Evolutionary conservation across 2,797 vertebrate genomes (phyloP).

Genomic region (Anguilla marmorata): DNA sequence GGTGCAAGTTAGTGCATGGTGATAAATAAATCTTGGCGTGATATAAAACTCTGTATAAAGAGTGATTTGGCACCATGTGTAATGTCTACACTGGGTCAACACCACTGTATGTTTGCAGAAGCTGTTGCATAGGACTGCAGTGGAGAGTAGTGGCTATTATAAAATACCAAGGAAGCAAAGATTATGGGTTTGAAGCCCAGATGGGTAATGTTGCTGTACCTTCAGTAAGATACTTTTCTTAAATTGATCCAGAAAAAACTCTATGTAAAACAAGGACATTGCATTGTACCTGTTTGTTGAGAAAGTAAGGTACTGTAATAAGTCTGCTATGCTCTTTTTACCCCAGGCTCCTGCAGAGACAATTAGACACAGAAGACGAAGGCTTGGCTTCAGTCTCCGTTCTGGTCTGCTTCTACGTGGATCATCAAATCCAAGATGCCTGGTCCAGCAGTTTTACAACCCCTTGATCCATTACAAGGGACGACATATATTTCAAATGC

Average conservation of each 20-base stretch:
- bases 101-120: not conserved
- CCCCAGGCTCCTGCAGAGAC: slow-evolving; percentile 74
- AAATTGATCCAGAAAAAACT: not conserved
- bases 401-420: not conserved
- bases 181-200: not conserved
- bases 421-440: slow-evolving; percentile 18
- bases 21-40: not conserved
- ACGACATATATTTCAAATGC: not conserved
- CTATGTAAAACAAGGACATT: not conserved
- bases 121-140: not conserved
- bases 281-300: not conserved
- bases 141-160: not conserved
- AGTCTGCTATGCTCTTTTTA: slow-evolving; percentile 19
- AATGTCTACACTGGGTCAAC: not conserved
- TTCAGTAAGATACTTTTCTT: not conserved
- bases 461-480: slow-evolving; percentile 19
- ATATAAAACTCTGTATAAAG: not conserved
- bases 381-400: not conserved
- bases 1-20: not conserved
- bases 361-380: slow-evolving; percentile 55
- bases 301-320: not conserved
- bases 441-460: slow-evolving; percentile 17
- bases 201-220: not conserved
- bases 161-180: not conserved
- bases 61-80: not conserved